Evolutionary conservation across 2,113 vertebrate species (phyloP), one percentile per base, ranked within the genome.

Genomic region (Pangasianodon gigas): DNA sequence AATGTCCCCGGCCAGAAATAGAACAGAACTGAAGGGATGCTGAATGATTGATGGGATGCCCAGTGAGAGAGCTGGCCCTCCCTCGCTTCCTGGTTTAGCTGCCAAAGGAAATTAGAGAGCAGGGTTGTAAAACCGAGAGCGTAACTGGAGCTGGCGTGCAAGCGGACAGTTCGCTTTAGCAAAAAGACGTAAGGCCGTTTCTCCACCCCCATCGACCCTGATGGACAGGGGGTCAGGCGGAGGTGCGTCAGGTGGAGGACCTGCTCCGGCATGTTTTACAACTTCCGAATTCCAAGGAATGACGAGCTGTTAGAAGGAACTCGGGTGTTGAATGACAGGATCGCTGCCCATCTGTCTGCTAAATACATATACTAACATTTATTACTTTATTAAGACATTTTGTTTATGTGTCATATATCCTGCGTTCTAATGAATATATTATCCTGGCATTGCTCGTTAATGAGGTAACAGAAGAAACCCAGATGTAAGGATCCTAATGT

Each of bases 1-100:
- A 87, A 90, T 44, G n/a, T 85, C 79, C 52, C 86, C 79, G 48
- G 24, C 46, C 54, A 82, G 44, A 75, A 87, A 88, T 80, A 90
- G 89, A 58, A 44, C 44, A 21, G 84, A 79, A 77, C 24, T 81
- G 37, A 84, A 51, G 9, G 69, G 86, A 56, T 81, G 54, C 74
- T 74, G 48, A 88, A 88, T 90, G 90, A 88, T 71, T 58, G 71
- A 81, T 88, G 82, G 69, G 58, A 58, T 60, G 51, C 10, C 54
- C 46, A 14, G 81, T 9, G 77, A 84, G 77, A 80, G 77, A 16
- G 24, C 44, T 29, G 77, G 77, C 16, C 2, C 48, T 79, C 58
- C 52, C 18, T 56, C 80, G 19, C 89, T 91, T 83, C 84, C 75
- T 89, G 71, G 37, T 32, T 87, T 75, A 74, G 41, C 48, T 62